Evolutionary conservation across 1,140 invertebrate species (phyloP).

Genomic region (Halesus radiatus): DNA sequence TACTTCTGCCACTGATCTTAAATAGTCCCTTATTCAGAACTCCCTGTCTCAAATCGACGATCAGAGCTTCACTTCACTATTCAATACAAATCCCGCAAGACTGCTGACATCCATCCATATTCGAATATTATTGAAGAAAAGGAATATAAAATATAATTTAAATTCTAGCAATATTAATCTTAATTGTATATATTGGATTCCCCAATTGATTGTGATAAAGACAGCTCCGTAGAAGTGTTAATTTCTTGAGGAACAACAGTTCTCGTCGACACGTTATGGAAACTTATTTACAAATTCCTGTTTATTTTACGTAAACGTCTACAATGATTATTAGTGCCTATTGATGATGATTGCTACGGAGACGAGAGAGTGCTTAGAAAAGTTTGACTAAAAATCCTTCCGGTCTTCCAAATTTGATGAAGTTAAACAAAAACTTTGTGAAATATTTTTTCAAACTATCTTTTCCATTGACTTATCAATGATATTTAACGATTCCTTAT

Average conservation of each 20-base stretch:
- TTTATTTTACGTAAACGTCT: conserved; percentile 7
- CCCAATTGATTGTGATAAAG: conserved; percentile 33
- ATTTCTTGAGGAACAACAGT: background rate
- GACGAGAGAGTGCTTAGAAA: background rate
- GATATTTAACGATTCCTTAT: background rate
- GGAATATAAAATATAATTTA: conserved; percentile 24
- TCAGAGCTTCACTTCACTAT: conserved; percentile 1
- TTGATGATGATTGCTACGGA: background rate
- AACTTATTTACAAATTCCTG: conserved; percentile 21
- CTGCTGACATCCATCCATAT: conserved; percentile 16
- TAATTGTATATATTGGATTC: conserved; percentile 21
- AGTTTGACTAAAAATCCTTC: conserved; percentile 8
- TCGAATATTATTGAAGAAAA: background rate
- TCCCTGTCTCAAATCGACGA: background rate
- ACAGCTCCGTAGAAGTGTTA: conserved; percentile 3
- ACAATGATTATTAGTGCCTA: conserved; percentile 13
- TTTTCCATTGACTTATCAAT: background rate
- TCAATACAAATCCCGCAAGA: conserved; percentile 12
- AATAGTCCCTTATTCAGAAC: background rate
- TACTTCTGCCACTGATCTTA: background rate
- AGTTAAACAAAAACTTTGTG: background rate
- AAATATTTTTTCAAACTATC: background rate
- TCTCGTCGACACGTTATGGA: background rate
- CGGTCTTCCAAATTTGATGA: conserved; percentile 27
- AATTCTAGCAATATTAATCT: conserved; percentile 22